Evolutionary conservation across 2,888 invertebrate species (phyloP), one percentile per base, ranked within the genome.

Genomic region (Troides helena): DNA sequence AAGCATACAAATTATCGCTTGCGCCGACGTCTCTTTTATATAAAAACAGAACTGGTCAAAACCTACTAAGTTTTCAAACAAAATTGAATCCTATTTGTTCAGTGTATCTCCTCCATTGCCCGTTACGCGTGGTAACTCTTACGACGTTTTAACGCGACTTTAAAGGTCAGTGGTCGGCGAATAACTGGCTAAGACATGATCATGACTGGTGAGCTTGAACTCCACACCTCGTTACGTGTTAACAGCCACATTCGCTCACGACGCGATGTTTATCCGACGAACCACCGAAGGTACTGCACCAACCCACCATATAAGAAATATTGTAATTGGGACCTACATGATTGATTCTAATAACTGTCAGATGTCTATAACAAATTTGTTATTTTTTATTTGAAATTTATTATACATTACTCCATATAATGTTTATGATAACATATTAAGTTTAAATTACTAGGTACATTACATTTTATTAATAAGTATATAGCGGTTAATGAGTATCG

Each of bases 171-270:
- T 89, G 91, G 87, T 91, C 90, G 90, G 88, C 86, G 89, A 85
- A 92, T 89, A 92, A 90, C 90, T 90, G 79, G 89, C 82, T 87
- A 87, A 92, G 91, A 90, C 92, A 89, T 89, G 90, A 89, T 91
- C 91, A 90, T 91, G 91, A 90, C 92, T 91, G 89, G 89, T 90
- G 88, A 87, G 90, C 86, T 87, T 89, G 89, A 87, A 88, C 84
- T 92, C 91, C 86, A 92, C 92, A 92, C 92, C 91, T 92, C 85
- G 92, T 92, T 92, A 92, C 87, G 90, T 92, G 92, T 90, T 91
- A 92, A 92, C 91, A 90, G 91, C 83, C 90, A 86, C 87, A 89
- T 90, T 90, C 89, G 87, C 90, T 90, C 92, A 92, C 92, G 92
- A 92, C 87, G 81, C 83, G 85, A 88, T 89, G 87, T 88, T 90